A percentile compares a stretch with the other conserved stretches of the same genome.
phyloP scores from a whole-genome alignment of 2,113 vertebrate genomes.

The Vimba vimba region DNA sequence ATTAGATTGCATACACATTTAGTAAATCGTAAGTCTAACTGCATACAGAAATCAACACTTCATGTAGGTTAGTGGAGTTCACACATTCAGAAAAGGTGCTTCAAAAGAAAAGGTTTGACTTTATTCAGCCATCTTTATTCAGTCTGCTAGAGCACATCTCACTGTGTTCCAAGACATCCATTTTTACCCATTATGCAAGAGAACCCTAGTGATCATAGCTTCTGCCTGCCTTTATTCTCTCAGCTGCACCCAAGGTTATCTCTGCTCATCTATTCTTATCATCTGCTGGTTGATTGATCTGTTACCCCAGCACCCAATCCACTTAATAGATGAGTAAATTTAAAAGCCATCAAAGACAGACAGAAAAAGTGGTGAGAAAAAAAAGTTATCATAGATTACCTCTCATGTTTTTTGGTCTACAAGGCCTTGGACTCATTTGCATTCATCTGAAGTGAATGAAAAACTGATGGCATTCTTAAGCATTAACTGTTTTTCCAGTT shows the following conservation, averaged over 20 bases:
- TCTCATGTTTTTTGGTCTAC: slow-evolving; percentile 35
- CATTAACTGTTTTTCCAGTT: neutral
- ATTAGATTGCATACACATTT: neutral
- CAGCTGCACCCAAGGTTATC: slow-evolving; percentile 76
- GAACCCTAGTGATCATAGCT: slow-evolving; percentile 54
- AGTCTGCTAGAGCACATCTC: neutral
- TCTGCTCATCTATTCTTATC: slow-evolving; percentile 76
- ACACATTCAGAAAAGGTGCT: neutral
- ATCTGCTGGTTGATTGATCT: slow-evolving; percentile 80
- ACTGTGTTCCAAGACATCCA: slow-evolving; percentile 39
- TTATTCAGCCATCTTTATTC: slow-evolving; percentile 11
- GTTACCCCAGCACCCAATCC: slow-evolving; percentile 73
- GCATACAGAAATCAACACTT: neutral
- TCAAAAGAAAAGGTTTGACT: neutral
- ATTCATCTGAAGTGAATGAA: slow-evolving; percentile 15
- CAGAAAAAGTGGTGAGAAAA: slow-evolving; percentile 55
- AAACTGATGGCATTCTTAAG: slow-evolving; percentile 24
- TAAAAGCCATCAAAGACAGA: slow-evolving; percentile 66
- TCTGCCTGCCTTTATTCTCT: slow-evolving; percentile 58
- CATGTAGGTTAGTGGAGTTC: neutral
- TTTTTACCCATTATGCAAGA: slow-evolving; percentile 41
- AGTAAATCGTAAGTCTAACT: neutral
- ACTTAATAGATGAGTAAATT: slow-evolving; percentile 76
- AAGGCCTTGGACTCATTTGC: slow-evolving; percentile 37
- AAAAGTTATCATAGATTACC: slow-evolving; percentile 50